Percentiles rank a stretch among this genome's conserved stretches.
Evolutionary conservation across 2,888 invertebrate genomes (phyloP).

Genomic region (Pachycephus smyrnensis): DNA sequence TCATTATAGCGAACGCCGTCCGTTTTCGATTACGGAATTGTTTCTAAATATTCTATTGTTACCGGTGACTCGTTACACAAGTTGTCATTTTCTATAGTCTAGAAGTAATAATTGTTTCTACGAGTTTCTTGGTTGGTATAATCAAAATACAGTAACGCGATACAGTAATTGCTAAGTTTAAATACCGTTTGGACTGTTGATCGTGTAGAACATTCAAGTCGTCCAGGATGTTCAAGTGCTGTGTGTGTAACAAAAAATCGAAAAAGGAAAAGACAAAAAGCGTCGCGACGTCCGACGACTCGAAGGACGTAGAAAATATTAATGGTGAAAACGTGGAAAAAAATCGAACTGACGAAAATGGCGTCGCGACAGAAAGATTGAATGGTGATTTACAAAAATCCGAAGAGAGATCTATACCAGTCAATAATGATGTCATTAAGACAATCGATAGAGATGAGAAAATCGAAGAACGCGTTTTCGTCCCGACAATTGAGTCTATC

Average conservation of each 20-base stretch:
- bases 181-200: background rate
- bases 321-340: background rate
- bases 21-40: background rate
- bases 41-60: background rate
- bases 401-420: background rate
- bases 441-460: background rate
- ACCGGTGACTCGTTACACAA: background rate
- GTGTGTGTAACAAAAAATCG: slow-evolving; percentile 54
- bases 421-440: background rate
- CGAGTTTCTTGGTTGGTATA: background rate
- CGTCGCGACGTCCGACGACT: slow-evolving; percentile 18
- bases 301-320: background rate
- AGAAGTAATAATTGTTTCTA: background rate
- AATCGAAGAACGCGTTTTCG: background rate
- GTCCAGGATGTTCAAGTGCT: slow-evolving; percentile 61
- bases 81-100: background rate
- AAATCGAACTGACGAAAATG: background rate
- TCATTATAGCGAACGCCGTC: background rate
- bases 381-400: slow-evolving; percentile 4
- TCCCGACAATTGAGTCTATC: background rate
- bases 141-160: background rate
- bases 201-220: background rate
- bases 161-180: background rate
- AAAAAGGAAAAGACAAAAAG: slow-evolving; percentile 41
- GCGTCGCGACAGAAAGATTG: background rate